Base-by-base conservation (phyloP, 2,888 invertebrate genomes). In the Drosophila borealis region DNA sequence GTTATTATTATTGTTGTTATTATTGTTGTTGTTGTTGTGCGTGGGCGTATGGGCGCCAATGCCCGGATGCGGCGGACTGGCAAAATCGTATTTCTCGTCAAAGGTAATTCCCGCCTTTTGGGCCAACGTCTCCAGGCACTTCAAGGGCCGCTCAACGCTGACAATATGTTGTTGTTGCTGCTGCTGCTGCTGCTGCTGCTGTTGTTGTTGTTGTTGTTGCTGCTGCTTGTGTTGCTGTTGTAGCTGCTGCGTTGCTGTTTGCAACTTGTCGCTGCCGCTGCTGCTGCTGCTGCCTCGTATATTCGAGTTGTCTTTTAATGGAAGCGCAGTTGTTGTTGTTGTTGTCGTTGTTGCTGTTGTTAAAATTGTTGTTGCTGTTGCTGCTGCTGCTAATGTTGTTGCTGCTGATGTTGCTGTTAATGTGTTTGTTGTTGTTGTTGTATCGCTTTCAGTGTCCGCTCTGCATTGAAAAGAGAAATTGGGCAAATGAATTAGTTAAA, bases 81-180 rank as follows among this genome's bases (percentile, higher is more conserved):
- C 95, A 67, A 95, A 95, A 91, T 95, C 95, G 93, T 95, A 95
- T 91, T 95, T 95, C 90, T 95, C 95, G 90, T 95, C 95, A 87
- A 95, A 95, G 17, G 95, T 95, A 13, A 95, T 95, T 2, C 95
- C 95, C 54, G 95, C 95, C 80, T 95, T 95, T 88, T 95, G 95
- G 13, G 95, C 95, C 68, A 95, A 93, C 0, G 95, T 95, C 90
- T 95, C 95, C 72, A 95, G 91, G 86, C 95, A 95, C 94, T 95
- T 95, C 55, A 95, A 90, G 1, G 94, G 94, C 44, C 94, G 87
- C 79, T 93, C 93, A 45, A 49, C 70, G 77, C 78, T 75, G 69
- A 42, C 70, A 75, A 74, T 63, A 55, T 80, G 74, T 55, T 77
- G 80, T 41, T 74, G 70, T 29, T 79, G 67, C 29, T 78, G 57